Conservation (phyloP, 92 coral and sea anemone genomes). For the Anthopleura xanthogrammica region DNA sequence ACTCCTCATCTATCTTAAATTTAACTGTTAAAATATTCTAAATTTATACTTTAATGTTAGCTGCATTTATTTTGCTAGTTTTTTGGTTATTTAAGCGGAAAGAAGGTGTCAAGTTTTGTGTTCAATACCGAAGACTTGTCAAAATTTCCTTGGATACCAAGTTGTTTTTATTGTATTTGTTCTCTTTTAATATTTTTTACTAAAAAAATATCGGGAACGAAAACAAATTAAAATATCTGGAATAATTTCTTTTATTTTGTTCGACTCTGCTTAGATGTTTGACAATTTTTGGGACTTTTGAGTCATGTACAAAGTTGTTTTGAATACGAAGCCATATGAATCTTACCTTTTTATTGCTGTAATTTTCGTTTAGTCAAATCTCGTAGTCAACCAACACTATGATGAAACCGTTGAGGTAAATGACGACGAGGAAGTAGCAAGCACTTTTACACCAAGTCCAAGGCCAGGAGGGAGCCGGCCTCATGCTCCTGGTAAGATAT, state of each 20-base stretch:
- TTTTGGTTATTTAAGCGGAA: background rate
- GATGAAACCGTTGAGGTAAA: constrained; percentile 96
- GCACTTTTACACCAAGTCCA: constrained; percentile 97
- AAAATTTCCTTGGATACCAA: constrained; percentile 43
- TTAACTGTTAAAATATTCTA: background rate
- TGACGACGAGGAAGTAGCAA: constrained; percentile 99
- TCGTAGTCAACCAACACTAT: constrained; percentile 96
- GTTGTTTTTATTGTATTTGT: background rate
- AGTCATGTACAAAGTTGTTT: background rate
- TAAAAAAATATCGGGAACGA: background rate
- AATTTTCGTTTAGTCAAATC: constrained; percentile 51
- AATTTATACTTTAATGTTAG: constrained; percentile 19
- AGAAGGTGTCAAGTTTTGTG: background rate
- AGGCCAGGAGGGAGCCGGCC: constrained; percentile 78
- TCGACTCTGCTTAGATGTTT: background rate
- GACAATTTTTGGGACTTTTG: background rate
- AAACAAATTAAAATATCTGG: background rate
- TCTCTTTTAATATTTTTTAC: background rate
- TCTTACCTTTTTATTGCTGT: background rate
- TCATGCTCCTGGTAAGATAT: constrained; percentile 61
- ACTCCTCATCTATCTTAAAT: background rate
- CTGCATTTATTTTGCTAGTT: background rate
- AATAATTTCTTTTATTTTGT: background rate
- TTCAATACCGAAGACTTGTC: background rate
- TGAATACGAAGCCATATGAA: background rate